Evolutionary conservation across 2,113 vertebrate genomes (phyloP).

Genomic region (Corythornis vintsioides): DNA sequence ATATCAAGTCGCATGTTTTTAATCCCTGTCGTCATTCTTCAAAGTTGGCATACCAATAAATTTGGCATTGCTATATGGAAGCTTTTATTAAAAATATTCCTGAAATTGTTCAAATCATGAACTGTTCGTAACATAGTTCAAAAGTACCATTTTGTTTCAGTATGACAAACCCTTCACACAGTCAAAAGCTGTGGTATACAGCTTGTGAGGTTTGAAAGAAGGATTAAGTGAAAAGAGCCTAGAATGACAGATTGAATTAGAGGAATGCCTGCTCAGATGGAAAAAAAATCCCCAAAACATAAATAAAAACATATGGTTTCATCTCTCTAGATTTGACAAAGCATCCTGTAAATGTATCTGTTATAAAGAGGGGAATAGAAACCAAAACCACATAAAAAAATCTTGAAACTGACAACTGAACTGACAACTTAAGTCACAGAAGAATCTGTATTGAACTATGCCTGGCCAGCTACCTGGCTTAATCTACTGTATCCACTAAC

Average conservation of each 20-base stretch:
- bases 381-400: background rate
- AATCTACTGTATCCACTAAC: background rate
- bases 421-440: background rate
- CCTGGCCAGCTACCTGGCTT: background rate
- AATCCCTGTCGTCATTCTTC: background rate
- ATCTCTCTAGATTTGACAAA: background rate
- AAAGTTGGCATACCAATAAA: background rate
- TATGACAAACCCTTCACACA: background rate
- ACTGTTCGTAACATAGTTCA: background rate
- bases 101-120: background rate
- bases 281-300: background rate
- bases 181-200: background rate
- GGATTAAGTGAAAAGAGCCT: background rate
- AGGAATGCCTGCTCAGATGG: background rate
- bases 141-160: background rate
- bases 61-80: background rate
- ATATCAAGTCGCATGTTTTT: background rate
- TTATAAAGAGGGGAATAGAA: background rate
- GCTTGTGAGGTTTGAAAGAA: background rate
- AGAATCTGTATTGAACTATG: background rate
- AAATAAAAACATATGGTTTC: conserved; percentile 23
- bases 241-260: background rate
- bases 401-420: background rate
- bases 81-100: background rate
- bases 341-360: background rate